Conservation (phyloP, 1,140 invertebrate species). For the Thaumatotibia leucotreta region DNA sequence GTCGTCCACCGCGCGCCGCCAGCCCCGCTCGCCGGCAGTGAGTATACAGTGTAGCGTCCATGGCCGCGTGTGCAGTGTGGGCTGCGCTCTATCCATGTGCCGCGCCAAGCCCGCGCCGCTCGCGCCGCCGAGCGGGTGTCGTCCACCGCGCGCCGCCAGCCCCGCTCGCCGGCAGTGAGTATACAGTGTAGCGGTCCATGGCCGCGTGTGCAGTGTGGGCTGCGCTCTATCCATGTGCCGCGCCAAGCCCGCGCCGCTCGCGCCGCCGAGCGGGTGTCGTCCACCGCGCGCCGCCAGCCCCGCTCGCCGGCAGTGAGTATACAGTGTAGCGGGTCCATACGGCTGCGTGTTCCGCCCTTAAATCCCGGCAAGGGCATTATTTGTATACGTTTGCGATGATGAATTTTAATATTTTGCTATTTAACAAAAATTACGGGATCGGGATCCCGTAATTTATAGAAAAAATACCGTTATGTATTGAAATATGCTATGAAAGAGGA, state of each 20-base stretch:
- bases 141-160: not conserved
- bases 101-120: slow-evolving; percentile 40
- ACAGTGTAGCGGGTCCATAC: no score
- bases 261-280: slow-evolving; percentile 10
- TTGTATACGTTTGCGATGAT: no score
- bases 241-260: slow-evolving; percentile 1
- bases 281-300: slow-evolving; percentile 9
- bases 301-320: not conserved
- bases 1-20: slow-evolving; percentile 4
- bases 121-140: not conserved
- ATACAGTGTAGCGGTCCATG: no score
- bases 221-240: slow-evolving; percentile 14
- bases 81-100: slow-evolving; percentile 78
- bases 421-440: no score
- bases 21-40: not conserved
- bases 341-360: no score
- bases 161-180: not conserved
- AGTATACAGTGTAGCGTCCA: no score
- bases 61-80: slow-evolving; percentile 78
- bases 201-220: not conserved
- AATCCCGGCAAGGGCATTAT: no score
- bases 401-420: no score
- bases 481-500: no score
- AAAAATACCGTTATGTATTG: no score
- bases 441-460: no score